Percentiles rank a stretch among this genome's conserved stretches.
Conservation (phyloP, 2,113 vertebrate genomes). For the Antechinus stuartii region DNA sequence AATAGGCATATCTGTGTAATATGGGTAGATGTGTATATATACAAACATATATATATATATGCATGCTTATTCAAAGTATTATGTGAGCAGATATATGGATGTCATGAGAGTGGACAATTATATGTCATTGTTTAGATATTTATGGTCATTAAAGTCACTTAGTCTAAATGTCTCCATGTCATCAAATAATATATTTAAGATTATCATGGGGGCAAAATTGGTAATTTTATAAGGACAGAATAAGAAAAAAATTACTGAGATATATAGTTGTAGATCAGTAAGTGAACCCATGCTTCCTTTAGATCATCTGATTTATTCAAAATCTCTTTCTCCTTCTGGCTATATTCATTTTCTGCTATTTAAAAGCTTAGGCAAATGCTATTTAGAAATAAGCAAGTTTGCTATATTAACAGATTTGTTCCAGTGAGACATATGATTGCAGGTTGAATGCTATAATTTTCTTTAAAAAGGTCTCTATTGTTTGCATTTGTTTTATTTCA, state of each 20-base stretch:
- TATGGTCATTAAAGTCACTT: background rate
- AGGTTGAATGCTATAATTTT: background rate
- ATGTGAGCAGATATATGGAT: background rate
- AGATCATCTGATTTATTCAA: background rate
- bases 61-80: background rate
- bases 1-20: background rate
- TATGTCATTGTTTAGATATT: background rate
- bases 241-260: background rate
- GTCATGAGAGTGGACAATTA: background rate
- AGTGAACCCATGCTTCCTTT: background rate
- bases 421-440: background rate
- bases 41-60: background rate
- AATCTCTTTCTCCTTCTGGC: background rate
- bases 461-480: background rate
- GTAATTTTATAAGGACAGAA: background rate
- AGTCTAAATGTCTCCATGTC: background rate
- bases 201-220: background rate
- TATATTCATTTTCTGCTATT: background rate
- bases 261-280: background rate
- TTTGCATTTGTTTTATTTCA: background rate
- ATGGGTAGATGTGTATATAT: too few relatives aligned
- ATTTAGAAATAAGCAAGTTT: background rate
- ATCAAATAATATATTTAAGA: background rate
- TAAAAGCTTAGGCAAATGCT: background rate
- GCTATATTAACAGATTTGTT: background rate